Percentiles rank a stretch among this genome's conserved stretches.
These are phyloP conservation scores for Caradrina kadenii DNA, from an alignment of 2,888 invertebrate genomes.

Conservation along the genomic window DNA sequence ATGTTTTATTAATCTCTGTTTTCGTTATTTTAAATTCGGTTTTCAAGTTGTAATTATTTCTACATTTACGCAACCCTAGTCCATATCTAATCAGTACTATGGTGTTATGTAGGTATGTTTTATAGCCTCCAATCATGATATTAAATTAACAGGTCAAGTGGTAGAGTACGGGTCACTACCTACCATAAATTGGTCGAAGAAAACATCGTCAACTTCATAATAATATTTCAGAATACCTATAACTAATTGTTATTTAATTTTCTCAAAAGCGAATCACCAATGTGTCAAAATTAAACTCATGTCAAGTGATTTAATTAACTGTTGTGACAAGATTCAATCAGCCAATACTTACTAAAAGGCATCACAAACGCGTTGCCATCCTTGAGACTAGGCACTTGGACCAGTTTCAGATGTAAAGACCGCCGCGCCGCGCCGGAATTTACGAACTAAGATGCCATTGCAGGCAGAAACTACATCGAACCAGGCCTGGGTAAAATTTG, in stretches of 20 bases:
- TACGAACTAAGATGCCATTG: background rate
- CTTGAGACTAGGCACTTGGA: too few species aligned
- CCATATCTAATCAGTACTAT: slow-evolving; percentile 3
- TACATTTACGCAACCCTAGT: slow-evolving; percentile 29
- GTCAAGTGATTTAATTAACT: background rate
- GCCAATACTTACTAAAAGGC: too few species aligned
- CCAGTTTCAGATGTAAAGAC: too few species aligned
- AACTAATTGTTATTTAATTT: too few species aligned
- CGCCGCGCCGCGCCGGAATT: background rate
- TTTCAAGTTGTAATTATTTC: background rate
- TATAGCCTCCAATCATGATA: slow-evolving; percentile 35
- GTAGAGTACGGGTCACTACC: slow-evolving; percentile 20
- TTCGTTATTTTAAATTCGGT: background rate
- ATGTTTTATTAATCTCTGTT: too few species aligned
- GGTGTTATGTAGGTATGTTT: slow-evolving; percentile 11
- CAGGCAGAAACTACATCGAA: too few species aligned
- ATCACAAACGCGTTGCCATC: too few species aligned
- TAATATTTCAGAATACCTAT: background rate
- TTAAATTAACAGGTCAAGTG: slow-evolving; percentile 36
- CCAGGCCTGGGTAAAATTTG: too few species aligned
- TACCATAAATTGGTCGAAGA: slow-evolving; percentile 22
- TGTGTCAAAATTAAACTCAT: too few species aligned
- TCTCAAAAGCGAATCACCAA: too few species aligned
- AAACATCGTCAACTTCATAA: slow-evolving; percentile 9
- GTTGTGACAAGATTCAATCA: background rate